Evolutionary conservation across 2,888 invertebrate genomes (phyloP), one percentile per base, ranked within the genome.

Genomic region (Scaptomyza caliginosa): DNA sequence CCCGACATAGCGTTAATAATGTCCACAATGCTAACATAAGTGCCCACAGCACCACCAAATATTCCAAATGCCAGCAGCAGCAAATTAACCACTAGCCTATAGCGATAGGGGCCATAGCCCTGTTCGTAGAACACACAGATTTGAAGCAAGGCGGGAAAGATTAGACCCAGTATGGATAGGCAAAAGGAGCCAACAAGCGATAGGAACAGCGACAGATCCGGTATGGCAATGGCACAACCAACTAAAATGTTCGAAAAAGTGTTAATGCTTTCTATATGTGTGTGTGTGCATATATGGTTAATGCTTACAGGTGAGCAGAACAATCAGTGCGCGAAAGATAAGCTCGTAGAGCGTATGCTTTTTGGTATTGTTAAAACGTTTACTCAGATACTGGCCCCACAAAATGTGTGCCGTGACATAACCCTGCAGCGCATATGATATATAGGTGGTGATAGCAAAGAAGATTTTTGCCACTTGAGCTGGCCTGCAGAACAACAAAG

Each of bases 351-450:
- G 84, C 38, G 91, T 90, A 36, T 92, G 91, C 63, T 93, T 92
- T 77, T 94, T 94, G 1, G 89, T 80, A 80, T 91, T 89, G 73
- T 95, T 94, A 10, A 95, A 91, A 74, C 94, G 94, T 79, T 97
- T 98, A 38, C 91, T 91, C 38, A 93, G 75, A 58, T 92, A 92
- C 32, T 91, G 91, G 52, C 89, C 74, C 97, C 98, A 98, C 73
- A 99, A 95, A 63, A 99, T 97, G 85, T 97, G 96, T 93, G 98
- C 96, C 0, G 99, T 98, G 3, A 99, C 99, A 92, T 99, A 99
- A 91, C 99, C 98, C 91, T 99, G 99, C n/a, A 99, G 93, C 30
- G 96, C 96, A 92, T 99, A 99, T 0, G 98, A 97, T 81, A 99
- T 94, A 93, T 98, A 97, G 45, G 99, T 96, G 16, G 96, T 96